phyloP scores from a whole-genome alignment of 35 echinoderm and acorn worm genomes.

The Stichopus chloronotus region DNA sequence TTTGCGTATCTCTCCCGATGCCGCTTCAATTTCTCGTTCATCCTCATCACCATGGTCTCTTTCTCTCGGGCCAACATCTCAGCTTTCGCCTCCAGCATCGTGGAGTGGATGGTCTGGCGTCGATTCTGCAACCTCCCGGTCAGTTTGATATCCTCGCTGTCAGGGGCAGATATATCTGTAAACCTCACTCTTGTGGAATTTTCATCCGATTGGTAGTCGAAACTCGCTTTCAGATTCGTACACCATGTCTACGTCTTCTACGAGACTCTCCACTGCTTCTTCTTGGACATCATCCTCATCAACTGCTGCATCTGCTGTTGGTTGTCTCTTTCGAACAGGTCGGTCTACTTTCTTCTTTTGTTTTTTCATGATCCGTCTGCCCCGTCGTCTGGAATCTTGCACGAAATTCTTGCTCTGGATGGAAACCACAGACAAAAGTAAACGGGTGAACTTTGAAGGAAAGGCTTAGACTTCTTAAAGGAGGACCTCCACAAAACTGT shows the following conservation, averaged over 20 bases:
- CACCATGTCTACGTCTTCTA: background rate
- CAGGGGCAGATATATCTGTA: background rate
- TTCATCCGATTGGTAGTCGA: constrained; percentile 12
- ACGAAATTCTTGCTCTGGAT: background rate
- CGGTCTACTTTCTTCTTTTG: constrained; percentile 28
- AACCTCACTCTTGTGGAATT: background rate
- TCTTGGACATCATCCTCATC: background rate
- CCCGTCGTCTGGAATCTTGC: background rate
- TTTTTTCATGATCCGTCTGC: constrained; percentile 12
- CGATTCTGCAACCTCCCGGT: background rate
- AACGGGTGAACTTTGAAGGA: background rate
- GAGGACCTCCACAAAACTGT: background rate
- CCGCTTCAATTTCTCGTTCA: constrained; percentile 66
- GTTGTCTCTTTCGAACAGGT: background rate
- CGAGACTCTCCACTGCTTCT: background rate
- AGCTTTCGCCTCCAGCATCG: constrained; percentile 54
- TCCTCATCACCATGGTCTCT: constrained; percentile 39
- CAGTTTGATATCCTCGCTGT: background rate
- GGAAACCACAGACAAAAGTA: background rate
- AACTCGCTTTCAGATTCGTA: constrained; percentile 29
- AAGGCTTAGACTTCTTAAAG: background rate
- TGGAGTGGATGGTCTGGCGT: constrained; percentile 25
- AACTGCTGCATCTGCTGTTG: background rate
- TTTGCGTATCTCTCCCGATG: constrained; percentile 70
- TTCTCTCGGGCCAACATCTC: constrained; percentile 53